phyloP scores from a whole-genome alignment of 2,113 vertebrate species.

The Hippocampus mohnikei region DNA sequence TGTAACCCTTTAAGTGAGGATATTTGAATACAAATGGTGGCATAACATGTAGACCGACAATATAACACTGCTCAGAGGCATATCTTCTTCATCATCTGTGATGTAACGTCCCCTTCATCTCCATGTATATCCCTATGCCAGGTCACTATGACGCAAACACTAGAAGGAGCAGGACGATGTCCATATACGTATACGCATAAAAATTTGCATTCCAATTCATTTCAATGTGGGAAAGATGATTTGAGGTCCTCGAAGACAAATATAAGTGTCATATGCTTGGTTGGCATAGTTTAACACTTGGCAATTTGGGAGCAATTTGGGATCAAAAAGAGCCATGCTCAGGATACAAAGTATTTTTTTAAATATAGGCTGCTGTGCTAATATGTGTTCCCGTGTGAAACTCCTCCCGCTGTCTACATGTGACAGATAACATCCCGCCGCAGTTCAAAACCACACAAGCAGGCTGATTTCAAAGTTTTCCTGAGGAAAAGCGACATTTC shows the following conservation, averaged over 20 bases:
- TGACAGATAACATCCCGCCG: constrained; percentile 65
- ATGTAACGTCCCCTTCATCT: too few relatives aligned
- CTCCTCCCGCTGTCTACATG: constrained; percentile 65
- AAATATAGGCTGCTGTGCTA: constrained; percentile 59
- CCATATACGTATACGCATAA: too few relatives aligned
- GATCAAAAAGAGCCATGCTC: constrained; percentile 54
- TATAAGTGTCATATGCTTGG: constrained; percentile 41
- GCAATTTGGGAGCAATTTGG: constrained; percentile 29
- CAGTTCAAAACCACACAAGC: constrained; percentile 60
- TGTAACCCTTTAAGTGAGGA: too few relatives aligned
- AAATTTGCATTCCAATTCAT: too few relatives aligned
- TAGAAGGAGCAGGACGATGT: too few relatives aligned
- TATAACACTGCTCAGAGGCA: too few relatives aligned
- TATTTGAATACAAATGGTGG: too few relatives aligned
- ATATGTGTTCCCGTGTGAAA: constrained; percentile 59
- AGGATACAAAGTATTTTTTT: constrained; percentile 46
- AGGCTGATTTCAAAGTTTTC: constrained; percentile 71
- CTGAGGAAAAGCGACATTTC: constrained; percentile 64
- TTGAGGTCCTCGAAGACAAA: constrained; percentile 8
- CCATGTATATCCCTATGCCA: too few relatives aligned
- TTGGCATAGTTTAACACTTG: constrained; percentile 44
- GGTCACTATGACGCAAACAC: too few relatives aligned
- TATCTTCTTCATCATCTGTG: neutral
- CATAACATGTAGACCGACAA: too few relatives aligned
- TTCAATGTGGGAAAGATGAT: neutral